A percentile compares a stretch with the other conserved stretches of the same genome.
These are phyloP conservation scores for Trichomycterus rosablanca DNA, from an alignment of 2,113 vertebrate species.

Conservation along the genomic window DNA sequence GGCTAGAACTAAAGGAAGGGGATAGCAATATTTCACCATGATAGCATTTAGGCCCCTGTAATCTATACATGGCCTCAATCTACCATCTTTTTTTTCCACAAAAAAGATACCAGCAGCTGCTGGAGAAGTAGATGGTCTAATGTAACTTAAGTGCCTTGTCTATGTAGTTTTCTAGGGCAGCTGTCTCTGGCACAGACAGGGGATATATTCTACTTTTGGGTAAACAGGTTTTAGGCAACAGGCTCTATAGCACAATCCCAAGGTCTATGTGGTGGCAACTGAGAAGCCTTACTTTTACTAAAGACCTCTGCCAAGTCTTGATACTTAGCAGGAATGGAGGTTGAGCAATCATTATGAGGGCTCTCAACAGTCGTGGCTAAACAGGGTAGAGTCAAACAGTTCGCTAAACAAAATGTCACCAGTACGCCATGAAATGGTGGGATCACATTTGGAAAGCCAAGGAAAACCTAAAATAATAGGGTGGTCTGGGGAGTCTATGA, in stretches of 20 bases:
- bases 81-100: no score
- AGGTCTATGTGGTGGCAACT: background rate
- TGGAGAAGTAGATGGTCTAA: background rate
- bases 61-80: no score
- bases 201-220: no score
- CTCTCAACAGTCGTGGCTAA: background rate
- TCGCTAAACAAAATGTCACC: no score
- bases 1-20: background rate
- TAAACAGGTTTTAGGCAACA: no score
- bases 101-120: background rate
- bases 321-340: background rate
- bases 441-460: background rate
- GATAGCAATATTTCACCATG: no score
- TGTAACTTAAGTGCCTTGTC: background rate
- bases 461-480: background rate
- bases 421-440: background rate
- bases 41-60: no score
- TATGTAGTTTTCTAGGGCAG: no score
- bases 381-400: no score
- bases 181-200: no score
- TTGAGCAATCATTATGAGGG: background rate
- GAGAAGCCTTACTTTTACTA: background rate
- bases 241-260: no score
- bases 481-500: background rate
- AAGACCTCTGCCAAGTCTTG: background rate